Conservation (phyloP, 2,113 vertebrate species). For the Scophthalmus maximus region DNA sequence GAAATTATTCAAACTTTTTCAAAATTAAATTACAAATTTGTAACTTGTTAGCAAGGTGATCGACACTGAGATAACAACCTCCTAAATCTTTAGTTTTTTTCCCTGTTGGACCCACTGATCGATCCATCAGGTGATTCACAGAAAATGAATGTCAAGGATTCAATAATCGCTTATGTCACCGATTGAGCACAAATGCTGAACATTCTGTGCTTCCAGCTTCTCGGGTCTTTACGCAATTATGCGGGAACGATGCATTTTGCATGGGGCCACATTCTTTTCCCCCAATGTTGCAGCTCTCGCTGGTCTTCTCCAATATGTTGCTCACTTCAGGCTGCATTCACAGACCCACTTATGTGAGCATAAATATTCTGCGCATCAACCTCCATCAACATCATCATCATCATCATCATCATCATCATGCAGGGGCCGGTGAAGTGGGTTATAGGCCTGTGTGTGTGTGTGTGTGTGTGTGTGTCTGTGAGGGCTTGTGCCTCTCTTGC, state of each 20-base stretch:
- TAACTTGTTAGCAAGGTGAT: too few species aligned
- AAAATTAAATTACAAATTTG: too few species aligned
- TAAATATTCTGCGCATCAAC: constrained; percentile 15
- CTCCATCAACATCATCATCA: constrained; percentile 6
- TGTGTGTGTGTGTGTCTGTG: background rate
- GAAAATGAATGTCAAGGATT: background rate
- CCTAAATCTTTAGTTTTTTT: too few species aligned
- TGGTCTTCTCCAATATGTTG: background rate
- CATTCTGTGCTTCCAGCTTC: too few species aligned
- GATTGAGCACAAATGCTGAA: background rate
- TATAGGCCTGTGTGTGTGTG: constrained; percentile 29
- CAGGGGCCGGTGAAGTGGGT: constrained; percentile 42
- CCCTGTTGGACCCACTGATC: too few species aligned
- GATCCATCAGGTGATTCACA: background rate
- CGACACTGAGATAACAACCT: too few species aligned
- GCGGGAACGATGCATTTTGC: background rate
- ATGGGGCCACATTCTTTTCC: background rate
- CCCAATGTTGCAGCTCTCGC: background rate
- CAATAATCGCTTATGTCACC: too few species aligned
- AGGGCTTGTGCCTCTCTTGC: too few species aligned
- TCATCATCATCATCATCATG: constrained; percentile 16
- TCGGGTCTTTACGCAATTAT: too few species aligned
- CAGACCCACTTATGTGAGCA: background rate
- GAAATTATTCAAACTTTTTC: too few species aligned
- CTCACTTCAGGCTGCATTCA: background rate